Base-by-base conservation (phyloP, 2,113 vertebrate species). In the Tringa solitaria region DNA sequence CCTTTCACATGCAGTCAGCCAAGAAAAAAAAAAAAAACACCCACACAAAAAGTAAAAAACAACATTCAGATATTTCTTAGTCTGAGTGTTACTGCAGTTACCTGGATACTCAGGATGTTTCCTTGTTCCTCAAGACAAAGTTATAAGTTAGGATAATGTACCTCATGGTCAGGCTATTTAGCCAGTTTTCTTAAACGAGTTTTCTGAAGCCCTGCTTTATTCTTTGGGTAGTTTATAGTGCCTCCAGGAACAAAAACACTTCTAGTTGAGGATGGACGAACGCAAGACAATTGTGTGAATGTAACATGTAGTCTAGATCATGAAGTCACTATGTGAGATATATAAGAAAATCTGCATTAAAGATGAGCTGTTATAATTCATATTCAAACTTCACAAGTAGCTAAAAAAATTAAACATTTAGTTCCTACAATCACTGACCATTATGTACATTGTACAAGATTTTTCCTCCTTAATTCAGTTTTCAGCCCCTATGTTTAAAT, bases 171-270 rank as follows among this genome's bases (percentile, higher is more conserved):
- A 87, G 39, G 50, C 80, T 59, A 77, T 35, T 88, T 43, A 65
- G 45, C 51, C 17, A n/a, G 0, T 79, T 77, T 78, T 69, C 67
- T 46, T 8, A 57, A 60, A 51, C 15, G 18, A 73, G 63, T 60
- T 89, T 93, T 87, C 64, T 95, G 77, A 96, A 93, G 22, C 35
- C 24, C 56, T 67, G 45, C 50, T 89, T 86, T 84, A 56, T 84
- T 84, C 53, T 94, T 45, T 46, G 48, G 74, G 57, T 48, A 64
- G 48, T 76, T 90, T 51, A 48, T 17, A 12, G 59, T 61, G 74
- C 65, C 35, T 93, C 39, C 73, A 64, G 51, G 72, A 96, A 81
- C 54, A 88, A 69, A 95, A 72, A 12, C 68, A n/a, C 8, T 70
- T 67, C 24, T 41, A 60, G 33, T 32, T 81, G 14, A 39, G 30